Conservation (phyloP, 2,113 vertebrate genomes). For the Psilopogon haemacephalus region DNA sequence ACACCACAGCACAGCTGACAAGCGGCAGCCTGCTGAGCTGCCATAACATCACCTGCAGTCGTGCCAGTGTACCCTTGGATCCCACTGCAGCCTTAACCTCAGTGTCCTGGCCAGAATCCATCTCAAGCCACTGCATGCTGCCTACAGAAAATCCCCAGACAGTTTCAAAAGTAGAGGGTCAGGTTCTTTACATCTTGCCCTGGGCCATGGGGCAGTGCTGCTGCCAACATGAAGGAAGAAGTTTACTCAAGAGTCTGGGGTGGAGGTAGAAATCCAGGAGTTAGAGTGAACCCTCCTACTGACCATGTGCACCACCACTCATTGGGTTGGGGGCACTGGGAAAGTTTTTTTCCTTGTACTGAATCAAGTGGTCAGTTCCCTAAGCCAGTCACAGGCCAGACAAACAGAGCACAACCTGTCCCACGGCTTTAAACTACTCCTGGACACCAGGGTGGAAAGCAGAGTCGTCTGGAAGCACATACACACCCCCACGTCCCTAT, state of each 20-base stretch:
- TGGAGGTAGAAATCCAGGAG: neutral
- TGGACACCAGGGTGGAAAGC: neutral
- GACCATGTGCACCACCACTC: accelerated
- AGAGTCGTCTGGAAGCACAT: neutral
- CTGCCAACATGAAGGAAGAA: neutral
- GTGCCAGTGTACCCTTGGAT: constrained; percentile 29
- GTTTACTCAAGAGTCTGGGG: neutral
- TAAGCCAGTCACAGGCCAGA: neutral
- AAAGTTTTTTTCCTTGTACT: neutral
- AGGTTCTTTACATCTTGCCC: constrained; percentile 65
- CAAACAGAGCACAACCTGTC: neutral
- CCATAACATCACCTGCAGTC: constrained; percentile 51
- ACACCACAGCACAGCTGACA: neutral
- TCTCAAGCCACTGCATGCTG: constrained; percentile 50
- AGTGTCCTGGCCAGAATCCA: constrained; percentile 53
- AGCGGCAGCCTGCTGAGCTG: constrained; percentile 39
- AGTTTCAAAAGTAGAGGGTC: constrained; percentile 26
- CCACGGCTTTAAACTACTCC: neutral
- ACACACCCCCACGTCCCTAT: neutral
- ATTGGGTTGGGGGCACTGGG: neutral
- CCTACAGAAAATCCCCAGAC: constrained; percentile 21
- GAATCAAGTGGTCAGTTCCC: neutral
- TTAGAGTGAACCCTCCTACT: neutral
- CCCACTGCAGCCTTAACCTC: constrained; percentile 32
- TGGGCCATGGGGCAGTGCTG: constrained; percentile 48